phyloP scores from a whole-genome alignment of 2,113 vertebrate species.

The Ariopsis seemanni region DNA sequence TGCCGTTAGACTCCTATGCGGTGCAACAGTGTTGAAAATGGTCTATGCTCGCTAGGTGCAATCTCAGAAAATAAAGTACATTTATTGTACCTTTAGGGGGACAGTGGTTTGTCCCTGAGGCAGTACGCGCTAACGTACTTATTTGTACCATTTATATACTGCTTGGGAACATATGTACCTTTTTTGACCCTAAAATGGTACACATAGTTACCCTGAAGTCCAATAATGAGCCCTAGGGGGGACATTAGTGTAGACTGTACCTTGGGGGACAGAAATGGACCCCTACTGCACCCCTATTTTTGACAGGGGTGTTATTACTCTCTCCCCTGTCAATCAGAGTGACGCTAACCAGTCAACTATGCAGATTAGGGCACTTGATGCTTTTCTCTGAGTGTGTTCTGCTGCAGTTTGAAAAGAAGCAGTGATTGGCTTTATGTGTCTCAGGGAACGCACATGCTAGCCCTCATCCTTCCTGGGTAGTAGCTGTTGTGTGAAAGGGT shows the following conservation, averaged over 20 bases:
- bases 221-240: no score
- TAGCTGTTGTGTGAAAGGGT: not conserved
- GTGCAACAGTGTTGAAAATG: not conserved
- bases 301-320: not conserved
- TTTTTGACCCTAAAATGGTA: no score
- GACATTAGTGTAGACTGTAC: no score
- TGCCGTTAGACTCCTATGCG: not conserved
- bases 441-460: not conserved
- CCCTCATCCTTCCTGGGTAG: not conserved
- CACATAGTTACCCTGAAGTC: no score
- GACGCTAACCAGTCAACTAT: not conserved
- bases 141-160: no score
- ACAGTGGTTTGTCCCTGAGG: no score
- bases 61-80: no score
- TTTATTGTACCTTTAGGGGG: no score
- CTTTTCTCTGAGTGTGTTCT: not conserved
- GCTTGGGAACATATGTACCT: no score
- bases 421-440: not conserved
- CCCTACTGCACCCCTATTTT: no score
- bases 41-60: not conserved
- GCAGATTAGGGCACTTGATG: not conserved
- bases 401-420: not conserved
- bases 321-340: not conserved
- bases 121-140: no score
- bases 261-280: no score